A percentile compares a stretch with the other conserved stretches of the same genome.
These are phyloP conservation scores for Lysandra coridon DNA, from an alignment of 2,888 invertebrate genomes.

Conservation along the genomic window DNA sequence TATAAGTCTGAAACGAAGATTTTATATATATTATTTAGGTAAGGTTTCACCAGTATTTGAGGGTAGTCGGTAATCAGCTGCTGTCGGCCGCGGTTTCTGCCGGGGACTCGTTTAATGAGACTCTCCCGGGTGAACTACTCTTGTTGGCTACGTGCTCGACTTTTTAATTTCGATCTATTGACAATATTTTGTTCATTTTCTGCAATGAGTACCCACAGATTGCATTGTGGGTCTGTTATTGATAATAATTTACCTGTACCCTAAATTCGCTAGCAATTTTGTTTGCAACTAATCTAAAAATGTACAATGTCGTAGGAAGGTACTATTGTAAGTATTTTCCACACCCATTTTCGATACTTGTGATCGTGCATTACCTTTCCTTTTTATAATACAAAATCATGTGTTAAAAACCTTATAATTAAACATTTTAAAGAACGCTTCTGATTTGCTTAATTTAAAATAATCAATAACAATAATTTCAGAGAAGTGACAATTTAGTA, in stretches of 20 bases:
- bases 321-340: background rate
- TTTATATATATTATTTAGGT: too few relatives aligned
- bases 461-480: constrained; percentile 47
- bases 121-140: constrained; percentile 17
- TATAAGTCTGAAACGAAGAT: too few relatives aligned
- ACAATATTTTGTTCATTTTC: background rate
- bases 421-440: background rate
- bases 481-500: constrained; percentile 75
- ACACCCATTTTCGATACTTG: background rate
- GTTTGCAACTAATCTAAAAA: background rate
- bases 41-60: constrained; percentile 12
- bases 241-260: background rate
- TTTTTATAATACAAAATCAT: background rate
- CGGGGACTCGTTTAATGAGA: constrained; percentile 30
- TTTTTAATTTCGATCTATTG: constrained; percentile 14
- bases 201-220: background rate
- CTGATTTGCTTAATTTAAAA: constrained; percentile 12
- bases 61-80: constrained; percentile 34
- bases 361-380: background rate
- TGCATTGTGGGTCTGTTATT: background rate
- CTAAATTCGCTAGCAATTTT: constrained; percentile 15
- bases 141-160: constrained; percentile 26
- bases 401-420: background rate
- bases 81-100: constrained; percentile 29
- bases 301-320: background rate